Conservation (phyloP, 2,888 invertebrate genomes). For the Aphidoletes aphidimyza region DNA sequence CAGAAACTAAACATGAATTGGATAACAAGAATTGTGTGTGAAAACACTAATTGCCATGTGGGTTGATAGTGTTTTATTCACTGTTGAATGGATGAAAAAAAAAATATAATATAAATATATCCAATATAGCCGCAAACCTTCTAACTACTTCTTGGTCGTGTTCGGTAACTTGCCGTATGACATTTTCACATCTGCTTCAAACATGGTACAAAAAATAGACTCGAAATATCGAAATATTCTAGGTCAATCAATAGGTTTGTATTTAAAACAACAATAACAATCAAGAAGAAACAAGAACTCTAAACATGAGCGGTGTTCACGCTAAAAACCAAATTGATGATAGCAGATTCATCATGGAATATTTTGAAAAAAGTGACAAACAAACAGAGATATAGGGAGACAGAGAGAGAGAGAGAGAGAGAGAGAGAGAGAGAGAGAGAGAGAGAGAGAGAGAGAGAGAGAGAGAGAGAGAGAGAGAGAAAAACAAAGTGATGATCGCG, state of each 20-base stretch:
- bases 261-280: conserved; percentile 27
- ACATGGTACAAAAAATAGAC: neutral
- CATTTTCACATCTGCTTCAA: conserved; percentile 20
- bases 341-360: no score
- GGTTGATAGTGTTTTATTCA: neutral
- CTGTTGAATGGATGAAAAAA: neutral
- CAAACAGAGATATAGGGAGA: no score
- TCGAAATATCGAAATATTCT: conserved; percentile 39
- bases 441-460: no score
- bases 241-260: conserved; percentile 37
- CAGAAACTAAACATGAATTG: no score
- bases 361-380: no score
- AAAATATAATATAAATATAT: no score
- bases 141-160: neutral
- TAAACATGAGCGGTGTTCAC: conserved; percentile 7
- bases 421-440: no score
- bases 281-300: no score
- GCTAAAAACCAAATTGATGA: neutral
- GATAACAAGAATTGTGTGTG: neutral
- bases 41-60: neutral
- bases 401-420: no score
- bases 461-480: no score
- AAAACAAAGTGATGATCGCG: neutral
- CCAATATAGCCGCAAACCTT: neutral
- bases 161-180: conserved; percentile 12